Evolutionary conservation across 2,797 vertebrate genomes (phyloP), one percentile per base, ranked within the genome.

Genomic region (Pelobates cultripes): DNA sequence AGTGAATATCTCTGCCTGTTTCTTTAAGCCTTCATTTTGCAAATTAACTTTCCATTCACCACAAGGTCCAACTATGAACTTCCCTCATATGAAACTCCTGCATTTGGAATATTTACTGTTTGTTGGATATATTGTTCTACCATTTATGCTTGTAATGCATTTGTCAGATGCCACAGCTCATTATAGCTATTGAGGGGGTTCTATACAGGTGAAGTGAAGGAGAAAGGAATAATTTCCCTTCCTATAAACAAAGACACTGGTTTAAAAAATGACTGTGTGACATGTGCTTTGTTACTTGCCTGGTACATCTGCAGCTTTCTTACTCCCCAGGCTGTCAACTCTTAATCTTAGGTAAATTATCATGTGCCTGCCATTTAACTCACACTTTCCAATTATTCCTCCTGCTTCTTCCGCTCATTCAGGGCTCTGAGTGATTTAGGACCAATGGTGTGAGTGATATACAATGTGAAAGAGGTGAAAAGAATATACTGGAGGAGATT

Each of bases 201-300:
- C 57, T 60, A 4, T 60, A 60, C 60, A 79, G 57, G 70, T 79
- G 70, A 72, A 79, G 61, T 79, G 78, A 73, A 79, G 78, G 70
- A 79, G 78, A 79, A 79, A 79, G 44, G 47, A 17, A 67, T 73
- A 73, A 73, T 73, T 79, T 79, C 43, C 43, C 44, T 17, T 47
- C 55, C 61, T 73, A 79, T 79, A 73, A 79, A 79, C 66, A 79
- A 61, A 68, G 51, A 45, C n/a, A 70, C 57, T 41, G 40, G 68
- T 66, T 71, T 82, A 77, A 82, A 82, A 76, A 71, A 82, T 71
- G 57, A 57, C 74, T 75, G 15, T 71, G 80, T 82, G 74, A 77
- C 80, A 77, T 73, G 61, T 53, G 68, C 63, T 77, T 43, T 77
- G 80, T 61, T 82, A 44, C 80, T 66, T 66, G 41, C 61, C 14